Percentiles rank a stretch among this genome's conserved stretches.
These are phyloP conservation scores for Lypha dubia DNA, from an alignment of 2,888 invertebrate genomes.

Conservation along the genomic window DNA sequence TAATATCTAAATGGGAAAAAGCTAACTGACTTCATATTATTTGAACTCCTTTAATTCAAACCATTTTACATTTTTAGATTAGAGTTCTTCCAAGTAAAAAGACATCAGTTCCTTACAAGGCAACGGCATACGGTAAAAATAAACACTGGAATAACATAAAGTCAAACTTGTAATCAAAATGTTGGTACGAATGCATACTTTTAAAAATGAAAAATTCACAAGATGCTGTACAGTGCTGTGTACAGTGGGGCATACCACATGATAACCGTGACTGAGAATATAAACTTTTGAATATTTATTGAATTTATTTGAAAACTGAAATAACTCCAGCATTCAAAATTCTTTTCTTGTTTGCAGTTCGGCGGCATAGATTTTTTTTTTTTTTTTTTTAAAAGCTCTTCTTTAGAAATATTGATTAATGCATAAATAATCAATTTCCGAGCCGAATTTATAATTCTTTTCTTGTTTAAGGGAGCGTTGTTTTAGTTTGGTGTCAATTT, in stretches of 20 bases:
- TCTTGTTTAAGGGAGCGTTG: too few relatives aligned
- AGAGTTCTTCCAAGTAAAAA: constrained; percentile 13
- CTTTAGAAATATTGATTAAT: too few relatives aligned
- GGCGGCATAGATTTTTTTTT: too few relatives aligned
- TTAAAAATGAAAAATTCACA: neutral
- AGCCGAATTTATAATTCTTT: too few relatives aligned
- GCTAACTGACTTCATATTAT: neutral
- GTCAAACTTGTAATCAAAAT: constrained; percentile 35
- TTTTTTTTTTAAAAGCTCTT: too few relatives aligned
- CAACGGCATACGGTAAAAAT: constrained; percentile 1
- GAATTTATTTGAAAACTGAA: neutral
- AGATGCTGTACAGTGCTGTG: constrained; percentile 2
- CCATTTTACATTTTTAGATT: neutral
- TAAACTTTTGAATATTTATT: too few relatives aligned
- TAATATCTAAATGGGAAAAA: neutral
- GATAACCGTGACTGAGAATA: neutral
- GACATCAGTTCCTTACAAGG: constrained; percentile 19
- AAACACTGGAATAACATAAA: neutral
- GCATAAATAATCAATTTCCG: too few relatives aligned
- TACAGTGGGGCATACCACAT: neutral
- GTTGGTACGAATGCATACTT: constrained; percentile 23
- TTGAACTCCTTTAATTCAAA: neutral
- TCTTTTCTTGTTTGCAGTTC: too few relatives aligned
- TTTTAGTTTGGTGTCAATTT: too few relatives aligned
- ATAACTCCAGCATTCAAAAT: too few relatives aligned